Conservation (phyloP, 2,797 vertebrate genomes). For the Gymnopithys bicolor region DNA sequence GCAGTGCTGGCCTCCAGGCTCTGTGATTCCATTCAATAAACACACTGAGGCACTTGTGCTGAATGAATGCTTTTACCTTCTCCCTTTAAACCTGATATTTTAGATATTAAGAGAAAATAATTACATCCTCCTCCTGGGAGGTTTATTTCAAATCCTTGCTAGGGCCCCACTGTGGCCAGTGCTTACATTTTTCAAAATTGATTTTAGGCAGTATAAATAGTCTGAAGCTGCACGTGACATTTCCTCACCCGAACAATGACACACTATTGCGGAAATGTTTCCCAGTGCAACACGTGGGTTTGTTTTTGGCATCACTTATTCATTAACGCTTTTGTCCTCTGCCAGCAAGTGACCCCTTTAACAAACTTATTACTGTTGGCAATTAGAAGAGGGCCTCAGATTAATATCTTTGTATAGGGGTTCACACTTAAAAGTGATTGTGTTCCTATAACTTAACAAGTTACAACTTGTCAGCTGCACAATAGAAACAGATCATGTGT, state of each 20-base stretch:
- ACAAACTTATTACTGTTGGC: neutral
- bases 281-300: conserved; percentile 15
- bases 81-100: conserved; percentile 70
- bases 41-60: conserved; percentile 62
- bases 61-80: conserved; percentile 66
- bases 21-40: conserved; percentile 61
- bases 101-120: conserved; percentile 78
- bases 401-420: neutral
- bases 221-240: conserved; percentile 60
- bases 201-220: conserved; percentile 76
- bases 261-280: conserved; percentile 51
- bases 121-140: conserved; percentile 73
- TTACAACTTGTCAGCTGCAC: neutral
- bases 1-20: neutral
- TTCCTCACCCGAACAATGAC: conserved; percentile 63
- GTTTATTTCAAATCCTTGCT: conserved; percentile 75
- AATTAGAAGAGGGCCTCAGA: neutral
- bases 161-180: conserved; percentile 61
- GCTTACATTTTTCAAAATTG: conserved; percentile 79
- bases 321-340: conserved; percentile 32
- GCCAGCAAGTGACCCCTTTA: neutral
- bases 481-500: neutral
- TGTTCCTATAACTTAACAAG: neutral
- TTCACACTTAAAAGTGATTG: neutral
- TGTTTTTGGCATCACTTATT: conserved; percentile 14